These are phyloP conservation scores for Amblyjoppa proteus DNA, from an alignment of 2,888 invertebrate genomes.

Conservation along the genomic window DNA sequence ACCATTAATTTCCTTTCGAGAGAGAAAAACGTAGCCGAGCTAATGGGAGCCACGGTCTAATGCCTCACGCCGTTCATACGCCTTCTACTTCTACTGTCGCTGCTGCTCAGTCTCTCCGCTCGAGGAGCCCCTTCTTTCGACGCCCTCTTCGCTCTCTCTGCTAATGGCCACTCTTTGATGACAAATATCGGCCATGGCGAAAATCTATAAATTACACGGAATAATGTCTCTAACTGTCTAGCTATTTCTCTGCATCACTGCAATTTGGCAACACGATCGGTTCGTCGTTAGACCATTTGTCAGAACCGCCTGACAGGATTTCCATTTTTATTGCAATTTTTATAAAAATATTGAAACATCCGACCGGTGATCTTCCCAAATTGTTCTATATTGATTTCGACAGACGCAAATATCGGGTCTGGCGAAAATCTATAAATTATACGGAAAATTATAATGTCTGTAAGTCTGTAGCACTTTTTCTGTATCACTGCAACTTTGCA, in stretches of 20 bases:
- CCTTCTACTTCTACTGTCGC: conserved; percentile 60
- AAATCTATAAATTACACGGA: conserved; percentile 84
- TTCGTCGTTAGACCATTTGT: neutral
- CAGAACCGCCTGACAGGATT: too few species aligned
- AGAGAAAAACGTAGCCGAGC: conserved; percentile 80
- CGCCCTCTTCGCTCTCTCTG: conserved; percentile 77
- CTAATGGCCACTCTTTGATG: conserved; percentile 85
- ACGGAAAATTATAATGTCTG: too few species aligned
- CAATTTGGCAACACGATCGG: neutral
- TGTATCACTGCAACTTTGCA: too few species aligned
- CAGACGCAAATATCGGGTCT: conserved; percentile 72
- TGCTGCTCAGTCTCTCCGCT: conserved; percentile 41
- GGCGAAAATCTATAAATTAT: conserved; percentile 84
- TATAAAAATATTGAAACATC: neutral
- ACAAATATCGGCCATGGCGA: conserved; percentile 84
- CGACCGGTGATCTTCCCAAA: too few species aligned
- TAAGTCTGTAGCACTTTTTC: too few species aligned
- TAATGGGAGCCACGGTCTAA: conserved; percentile 84
- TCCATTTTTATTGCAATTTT: neutral
- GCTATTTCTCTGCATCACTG: conserved; percentile 23
- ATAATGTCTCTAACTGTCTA: conserved; percentile 72
- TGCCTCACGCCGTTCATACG: conserved; percentile 83
- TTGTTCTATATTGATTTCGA: too few species aligned
- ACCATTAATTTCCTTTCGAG: conserved; percentile 83
- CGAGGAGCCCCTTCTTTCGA: conserved; percentile 74